phyloP scores from a whole-genome alignment of 2,888 invertebrate species.

The Andrena praecox region DNA sequence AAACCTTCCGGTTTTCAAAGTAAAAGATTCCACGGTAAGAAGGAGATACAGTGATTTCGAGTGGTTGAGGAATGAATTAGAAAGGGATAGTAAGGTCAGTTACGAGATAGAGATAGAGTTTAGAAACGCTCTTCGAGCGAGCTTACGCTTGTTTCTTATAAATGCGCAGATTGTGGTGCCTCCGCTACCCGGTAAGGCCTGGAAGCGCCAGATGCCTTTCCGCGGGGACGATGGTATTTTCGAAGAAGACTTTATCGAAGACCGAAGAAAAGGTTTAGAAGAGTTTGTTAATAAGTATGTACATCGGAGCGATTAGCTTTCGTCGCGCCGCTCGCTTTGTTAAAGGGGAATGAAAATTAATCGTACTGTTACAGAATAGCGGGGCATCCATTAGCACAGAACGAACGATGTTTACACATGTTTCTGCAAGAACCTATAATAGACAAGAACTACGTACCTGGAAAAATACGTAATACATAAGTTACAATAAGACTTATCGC shows the following conservation, averaged over 20 bases:
- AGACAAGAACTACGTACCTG: constrained; percentile 99
- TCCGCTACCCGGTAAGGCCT: constrained; percentile 98
- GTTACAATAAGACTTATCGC: constrained; percentile 65
- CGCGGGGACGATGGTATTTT: constrained; percentile 99
- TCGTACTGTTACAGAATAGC: constrained; percentile 90
- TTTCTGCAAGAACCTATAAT: constrained; percentile 99
- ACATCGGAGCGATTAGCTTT: not conserved
- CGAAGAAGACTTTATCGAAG: constrained; percentile 99
- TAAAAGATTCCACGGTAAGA: constrained; percentile 98
- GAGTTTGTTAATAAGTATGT: constrained; percentile 98
- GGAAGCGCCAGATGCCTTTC: constrained; percentile 99
- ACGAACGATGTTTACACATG: constrained; percentile 99
- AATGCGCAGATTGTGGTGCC: constrained; percentile 96
- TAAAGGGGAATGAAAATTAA: constrained; percentile 14
- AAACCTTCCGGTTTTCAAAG: constrained; percentile 99
- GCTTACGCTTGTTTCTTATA: not conserved
- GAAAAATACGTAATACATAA: constrained; percentile 98
- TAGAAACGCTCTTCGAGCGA: too few relatives aligned
- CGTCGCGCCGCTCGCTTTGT: not conserved
- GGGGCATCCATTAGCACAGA: constrained; percentile 99
- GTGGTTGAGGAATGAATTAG: constrained; percentile 99
- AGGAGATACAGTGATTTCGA: constrained; percentile 99
- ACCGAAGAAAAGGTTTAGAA: constrained; percentile 98
- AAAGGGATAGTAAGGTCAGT: constrained; percentile 98
- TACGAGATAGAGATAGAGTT: not conserved